A percentile compares a stretch with the other conserved stretches of the same genome.
phyloP scores from a whole-genome alignment of 2,113 vertebrate genomes.

The Lagopus leucura region DNA sequence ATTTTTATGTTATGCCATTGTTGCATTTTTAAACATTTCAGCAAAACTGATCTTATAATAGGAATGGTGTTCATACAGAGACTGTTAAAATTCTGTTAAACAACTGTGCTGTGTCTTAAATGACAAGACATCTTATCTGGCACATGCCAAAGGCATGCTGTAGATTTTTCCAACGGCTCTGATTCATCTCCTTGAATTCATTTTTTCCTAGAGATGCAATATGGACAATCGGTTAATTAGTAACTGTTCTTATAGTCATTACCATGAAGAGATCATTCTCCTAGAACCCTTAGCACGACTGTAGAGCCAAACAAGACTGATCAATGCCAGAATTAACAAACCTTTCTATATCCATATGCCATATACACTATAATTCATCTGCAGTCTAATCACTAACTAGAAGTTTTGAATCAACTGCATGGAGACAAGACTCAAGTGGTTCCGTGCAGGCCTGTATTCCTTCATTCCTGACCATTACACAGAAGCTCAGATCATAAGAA shows the following conservation, averaged over 20 bases:
- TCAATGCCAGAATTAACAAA: slow-evolving; percentile 53
- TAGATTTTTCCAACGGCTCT: slow-evolving; percentile 58
- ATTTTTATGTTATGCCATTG: slow-evolving; percentile 1
- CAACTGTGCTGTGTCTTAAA: slow-evolving; percentile 65
- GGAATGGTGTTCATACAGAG: slow-evolving; percentile 41
- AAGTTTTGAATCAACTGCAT: neutral
- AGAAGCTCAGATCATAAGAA: neutral
- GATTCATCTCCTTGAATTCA: slow-evolving; percentile 37
- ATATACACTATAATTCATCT: neutral
- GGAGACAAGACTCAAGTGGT: neutral
- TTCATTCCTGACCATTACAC: neutral
- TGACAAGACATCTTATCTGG: slow-evolving; percentile 58
- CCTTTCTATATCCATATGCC: neutral
- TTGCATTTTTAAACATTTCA: slow-evolving; percentile 38
- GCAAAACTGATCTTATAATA: slow-evolving; percentile 28
- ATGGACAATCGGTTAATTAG: slow-evolving; percentile 38
- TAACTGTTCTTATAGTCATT: slow-evolving; percentile 43
- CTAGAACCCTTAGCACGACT: slow-evolving; percentile 22
- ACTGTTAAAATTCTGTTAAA: slow-evolving; percentile 59
- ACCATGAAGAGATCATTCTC: slow-evolving; percentile 41
- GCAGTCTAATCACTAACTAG: slow-evolving; percentile 29
- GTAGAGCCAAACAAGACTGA: slow-evolving; percentile 8
- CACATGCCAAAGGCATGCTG: slow-evolving; percentile 51
- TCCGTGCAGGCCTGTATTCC: neutral
- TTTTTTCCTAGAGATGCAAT: slow-evolving; percentile 19